phyloP scores from a whole-genome alignment of 2,797 vertebrate species.

The Tauraco hartlaubi region DNA sequence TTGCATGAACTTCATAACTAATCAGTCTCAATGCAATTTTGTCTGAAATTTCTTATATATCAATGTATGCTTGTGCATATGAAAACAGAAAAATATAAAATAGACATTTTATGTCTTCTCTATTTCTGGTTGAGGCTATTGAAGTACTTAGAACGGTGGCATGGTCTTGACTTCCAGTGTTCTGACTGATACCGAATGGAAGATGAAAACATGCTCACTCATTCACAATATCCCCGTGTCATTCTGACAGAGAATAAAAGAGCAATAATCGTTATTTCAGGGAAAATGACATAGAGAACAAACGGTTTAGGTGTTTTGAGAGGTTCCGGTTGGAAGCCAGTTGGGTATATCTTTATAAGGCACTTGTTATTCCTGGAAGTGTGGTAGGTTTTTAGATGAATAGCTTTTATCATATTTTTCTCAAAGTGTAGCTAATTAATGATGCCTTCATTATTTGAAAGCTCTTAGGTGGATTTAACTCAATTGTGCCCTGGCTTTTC shows the following conservation, averaged over 20 bases:
- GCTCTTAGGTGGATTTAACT: neutral
- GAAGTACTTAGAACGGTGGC: neutral
- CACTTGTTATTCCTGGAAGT: neutral
- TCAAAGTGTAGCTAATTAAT: neutral
- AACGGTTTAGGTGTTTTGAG: neutral
- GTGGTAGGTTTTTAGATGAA: neutral
- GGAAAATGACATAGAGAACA: neutral
- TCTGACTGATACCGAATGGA: neutral
- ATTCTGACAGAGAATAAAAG: neutral
- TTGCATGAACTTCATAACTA: neutral
- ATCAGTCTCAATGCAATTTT: neutral
- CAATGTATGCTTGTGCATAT: neutral
- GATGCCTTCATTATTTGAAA: neutral
- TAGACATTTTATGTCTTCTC: neutral
- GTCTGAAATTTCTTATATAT: neutral
- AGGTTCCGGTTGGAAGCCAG: neutral
- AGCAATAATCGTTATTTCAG: neutral
- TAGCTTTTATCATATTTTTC: neutral
- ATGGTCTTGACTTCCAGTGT: neutral
- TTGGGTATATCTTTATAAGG: neutral
- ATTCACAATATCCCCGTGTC: neutral
- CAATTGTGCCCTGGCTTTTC: neutral
- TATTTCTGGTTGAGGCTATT: neutral
- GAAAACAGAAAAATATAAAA: neutral
- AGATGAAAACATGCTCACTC: neutral